A percentile compares a stretch with the other conserved stretches of the same genome.
These are phyloP conservation scores for Drosophila punjabiensis DNA, from an alignment of 1,140 invertebrate genomes.

Conservation along the genomic window DNA sequence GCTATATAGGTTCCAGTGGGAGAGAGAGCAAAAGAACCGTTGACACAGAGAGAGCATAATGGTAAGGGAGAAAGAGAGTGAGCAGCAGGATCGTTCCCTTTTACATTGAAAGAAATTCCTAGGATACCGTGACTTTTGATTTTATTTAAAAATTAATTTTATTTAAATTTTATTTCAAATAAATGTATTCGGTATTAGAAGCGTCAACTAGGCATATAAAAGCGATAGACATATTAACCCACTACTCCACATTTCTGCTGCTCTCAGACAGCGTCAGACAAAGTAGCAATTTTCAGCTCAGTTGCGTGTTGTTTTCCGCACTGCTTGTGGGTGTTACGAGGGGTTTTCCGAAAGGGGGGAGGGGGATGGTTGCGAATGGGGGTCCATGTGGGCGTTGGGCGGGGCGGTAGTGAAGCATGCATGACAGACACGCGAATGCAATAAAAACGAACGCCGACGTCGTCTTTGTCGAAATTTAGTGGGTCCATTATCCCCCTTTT, in stretches of 20 bases:
- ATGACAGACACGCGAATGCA: slow-evolving; percentile 76
- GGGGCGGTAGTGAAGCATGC: slow-evolving; percentile 69
- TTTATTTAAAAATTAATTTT: background rate
- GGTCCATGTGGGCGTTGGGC: slow-evolving; percentile 5
- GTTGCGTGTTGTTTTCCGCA: slow-evolving; percentile 60
- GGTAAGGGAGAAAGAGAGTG: background rate
- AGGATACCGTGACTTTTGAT: background rate
- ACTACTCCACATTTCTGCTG: slow-evolving; percentile 71
- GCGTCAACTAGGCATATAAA: slow-evolving; percentile 76
- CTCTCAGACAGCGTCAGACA: slow-evolving; percentile 45
- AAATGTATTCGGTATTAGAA: slow-evolving; percentile 37
- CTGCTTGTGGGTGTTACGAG: slow-evolving; percentile 1
- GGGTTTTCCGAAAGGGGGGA: background rate
- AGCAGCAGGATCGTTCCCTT: slow-evolving; percentile 5
- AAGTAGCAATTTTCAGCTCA: slow-evolving; percentile 81
- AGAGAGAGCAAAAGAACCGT: background rate
- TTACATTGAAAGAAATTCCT: background rate
- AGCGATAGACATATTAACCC: slow-evolving; percentile 82
- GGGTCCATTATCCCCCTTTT: slow-evolving; percentile 44
- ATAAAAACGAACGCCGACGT: slow-evolving; percentile 65
- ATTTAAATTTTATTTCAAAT: background rate
- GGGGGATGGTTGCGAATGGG: background rate
- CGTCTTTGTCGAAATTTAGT: slow-evolving; percentile 54
- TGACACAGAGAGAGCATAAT: background rate
- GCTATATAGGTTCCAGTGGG: background rate